Evolutionary conservation across 2,113 vertebrate species (phyloP).

Genomic region (Phoxinus phoxinus): DNA sequence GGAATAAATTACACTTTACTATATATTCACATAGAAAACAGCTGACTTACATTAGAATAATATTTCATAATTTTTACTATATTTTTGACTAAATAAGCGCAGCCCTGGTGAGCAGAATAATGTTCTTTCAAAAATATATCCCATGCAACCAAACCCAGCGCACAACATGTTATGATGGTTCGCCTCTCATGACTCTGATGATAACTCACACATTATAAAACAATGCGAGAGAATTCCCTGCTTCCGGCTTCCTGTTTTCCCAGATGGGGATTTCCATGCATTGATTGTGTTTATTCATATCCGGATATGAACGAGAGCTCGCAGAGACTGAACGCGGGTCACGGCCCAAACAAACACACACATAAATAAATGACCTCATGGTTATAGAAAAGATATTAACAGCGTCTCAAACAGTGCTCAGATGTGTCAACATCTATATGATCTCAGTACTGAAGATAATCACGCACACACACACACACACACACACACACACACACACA

Average conservation of each 20-base stretch:
- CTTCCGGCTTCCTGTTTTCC: conserved; percentile 59
- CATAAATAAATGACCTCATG: neutral
- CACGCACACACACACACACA: too few species aligned
- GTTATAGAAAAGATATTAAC: neutral
- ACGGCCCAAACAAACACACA: too few species aligned
- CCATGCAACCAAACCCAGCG: neutral
- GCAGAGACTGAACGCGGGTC: too few species aligned
- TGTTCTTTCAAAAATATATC: neutral
- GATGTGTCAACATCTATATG: neutral
- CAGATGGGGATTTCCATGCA: conserved; percentile 48
- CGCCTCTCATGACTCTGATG: conserved; percentile 20
- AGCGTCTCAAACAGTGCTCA: neutral
- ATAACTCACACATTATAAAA: conserved; percentile 27
- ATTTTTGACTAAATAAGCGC: too few species aligned
- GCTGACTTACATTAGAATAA: accelerated
- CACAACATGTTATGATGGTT: neutral
- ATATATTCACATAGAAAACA: too few species aligned
- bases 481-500: too few species aligned
- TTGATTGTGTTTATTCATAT: conserved; percentile 14
- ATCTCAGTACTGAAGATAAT: too few species aligned
- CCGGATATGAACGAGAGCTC: conserved; percentile 13
- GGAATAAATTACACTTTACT: too few species aligned
- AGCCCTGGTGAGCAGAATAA: neutral
- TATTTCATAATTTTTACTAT: too few species aligned
- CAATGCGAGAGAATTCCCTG: conserved; percentile 38